Percentiles rank a stretch among this genome's conserved stretches.
Evolutionary conservation across 2,797 vertebrate species (phyloP).

Genomic region (Catostomus latipinnis): DNA sequence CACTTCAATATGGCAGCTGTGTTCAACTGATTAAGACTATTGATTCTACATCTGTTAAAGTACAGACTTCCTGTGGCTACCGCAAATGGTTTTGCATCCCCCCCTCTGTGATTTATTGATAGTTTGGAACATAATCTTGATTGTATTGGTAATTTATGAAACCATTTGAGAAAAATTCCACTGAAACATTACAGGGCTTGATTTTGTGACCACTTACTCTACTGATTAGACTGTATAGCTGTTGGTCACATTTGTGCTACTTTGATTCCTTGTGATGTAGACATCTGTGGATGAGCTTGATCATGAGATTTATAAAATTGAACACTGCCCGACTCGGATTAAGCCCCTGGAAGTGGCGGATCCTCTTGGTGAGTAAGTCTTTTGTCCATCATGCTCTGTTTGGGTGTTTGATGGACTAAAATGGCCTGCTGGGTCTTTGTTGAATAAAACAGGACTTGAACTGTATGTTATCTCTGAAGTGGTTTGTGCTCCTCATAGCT

Average conservation of each 20-base stretch:
- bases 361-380: conserved; percentile 46
- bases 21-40: conserved; percentile 63
- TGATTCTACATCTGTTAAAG: conserved; percentile 63
- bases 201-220: conserved; percentile 50
- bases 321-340: conserved; percentile 72
- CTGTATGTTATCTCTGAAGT: no score
- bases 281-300: conserved; percentile 66
- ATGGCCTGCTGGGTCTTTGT: no score
- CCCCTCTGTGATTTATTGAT: conserved; percentile 53
- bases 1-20: conserved; percentile 50
- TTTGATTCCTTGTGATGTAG: conserved; percentile 58
- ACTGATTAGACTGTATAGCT: conserved; percentile 48
- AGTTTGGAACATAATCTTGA: conserved; percentile 55
- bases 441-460: no score
- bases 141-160: conserved; percentile 51
- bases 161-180: conserved; percentile 45
- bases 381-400: no score
- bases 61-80: conserved; percentile 49
- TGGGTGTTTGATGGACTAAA: no score
- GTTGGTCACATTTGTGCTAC: conserved; percentile 29
- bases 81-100: conserved; percentile 48
- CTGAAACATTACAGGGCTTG: conserved; percentile 48
- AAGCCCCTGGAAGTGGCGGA: conserved; percentile 67
- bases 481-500: no score
- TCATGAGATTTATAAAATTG: conserved; percentile 73